Base-by-base conservation (phyloP, 2,888 invertebrate species). In the Cheilosia vernalis region DNA sequence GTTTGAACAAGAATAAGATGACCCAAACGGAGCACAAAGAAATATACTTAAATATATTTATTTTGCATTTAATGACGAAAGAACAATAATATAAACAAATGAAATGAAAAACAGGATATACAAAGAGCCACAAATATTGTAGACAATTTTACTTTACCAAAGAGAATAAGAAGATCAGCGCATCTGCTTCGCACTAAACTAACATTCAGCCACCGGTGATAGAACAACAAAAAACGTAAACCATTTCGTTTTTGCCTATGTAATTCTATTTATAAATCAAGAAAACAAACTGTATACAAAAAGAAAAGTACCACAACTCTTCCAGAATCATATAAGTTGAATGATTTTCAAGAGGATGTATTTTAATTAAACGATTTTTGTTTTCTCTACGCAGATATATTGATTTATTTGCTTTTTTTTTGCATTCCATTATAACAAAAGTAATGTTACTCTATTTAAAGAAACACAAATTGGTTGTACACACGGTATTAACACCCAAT, bases 31-130 rank as follows among this genome's bases (percentile, higher is more conserved):
- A 84, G 85, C 85, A 85, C 81, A 80, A 85, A 60, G 21, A 61
- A 19, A 74, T 56, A 66, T 24, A 66, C 21, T 7, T 33, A 72
- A 13, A 83, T 60, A 73, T 80, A 76, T 64, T 66, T 76, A 85
- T 76, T 76, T 80, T 77, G 85, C 85, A 85, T 85, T 85, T 85
- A 85, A 13, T 63, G 85, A 85, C 85, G 1, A 58, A 81, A 72
- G 76, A 85, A 85, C 85, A 85, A 85, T 85, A 85, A 84, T 33
- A 49, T 3, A 55, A 61, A 60, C 24, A 30, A 33, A 19, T 33
- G 17, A 69, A 33, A 49, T 24, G 19, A 40, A 44, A 40, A 67
- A 66, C 66, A 55, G 40, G 37, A 27, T 63, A 53, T 5, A 53
- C 17, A 60, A 9, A 60, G 15, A 10, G 7, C 72, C 42, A 74